phyloP scores from a whole-genome alignment of 2,113 vertebrate genomes.

The Oenanthe melanoleuca region DNA sequence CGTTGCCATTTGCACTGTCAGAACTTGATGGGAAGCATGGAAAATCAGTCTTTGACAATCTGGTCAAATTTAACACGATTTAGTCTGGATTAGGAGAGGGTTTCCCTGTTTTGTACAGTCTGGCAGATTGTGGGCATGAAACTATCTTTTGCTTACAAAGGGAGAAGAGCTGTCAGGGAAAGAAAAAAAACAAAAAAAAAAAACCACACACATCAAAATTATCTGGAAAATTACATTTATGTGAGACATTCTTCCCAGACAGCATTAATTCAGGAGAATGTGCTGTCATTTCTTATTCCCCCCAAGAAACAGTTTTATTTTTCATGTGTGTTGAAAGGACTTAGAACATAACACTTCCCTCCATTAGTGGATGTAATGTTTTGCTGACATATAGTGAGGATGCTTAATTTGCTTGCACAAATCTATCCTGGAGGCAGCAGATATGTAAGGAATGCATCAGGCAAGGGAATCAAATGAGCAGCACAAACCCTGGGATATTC shows the following conservation, averaged over 20 bases:
- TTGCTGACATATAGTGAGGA: neutral
- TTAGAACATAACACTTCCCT: neutral
- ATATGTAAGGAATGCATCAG: neutral
- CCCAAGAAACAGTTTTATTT: neutral
- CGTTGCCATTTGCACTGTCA: neutral
- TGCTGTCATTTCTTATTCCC: neutral
- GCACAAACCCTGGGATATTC: neutral
- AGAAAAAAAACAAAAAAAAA: too few species aligned
- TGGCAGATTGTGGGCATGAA: neutral
- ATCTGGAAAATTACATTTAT: neutral
- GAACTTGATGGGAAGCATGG: neutral
- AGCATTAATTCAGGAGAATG: neutral
- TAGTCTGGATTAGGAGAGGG: neutral
- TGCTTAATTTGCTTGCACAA: conserved; percentile 13
- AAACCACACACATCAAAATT: neutral
- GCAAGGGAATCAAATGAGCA: neutral
- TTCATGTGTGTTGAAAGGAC: neutral
- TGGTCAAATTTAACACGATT: neutral
- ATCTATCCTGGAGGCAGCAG: conserved; percentile 28
- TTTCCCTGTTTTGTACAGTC: neutral
- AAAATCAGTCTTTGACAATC: neutral
- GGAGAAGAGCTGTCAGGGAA: neutral
- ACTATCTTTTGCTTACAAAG: neutral
- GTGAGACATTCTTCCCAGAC: neutral
- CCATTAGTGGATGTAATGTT: neutral